Evolutionary conservation across 2,888 invertebrate genomes (phyloP).

Genomic region (Neoascia interrupta): DNA sequence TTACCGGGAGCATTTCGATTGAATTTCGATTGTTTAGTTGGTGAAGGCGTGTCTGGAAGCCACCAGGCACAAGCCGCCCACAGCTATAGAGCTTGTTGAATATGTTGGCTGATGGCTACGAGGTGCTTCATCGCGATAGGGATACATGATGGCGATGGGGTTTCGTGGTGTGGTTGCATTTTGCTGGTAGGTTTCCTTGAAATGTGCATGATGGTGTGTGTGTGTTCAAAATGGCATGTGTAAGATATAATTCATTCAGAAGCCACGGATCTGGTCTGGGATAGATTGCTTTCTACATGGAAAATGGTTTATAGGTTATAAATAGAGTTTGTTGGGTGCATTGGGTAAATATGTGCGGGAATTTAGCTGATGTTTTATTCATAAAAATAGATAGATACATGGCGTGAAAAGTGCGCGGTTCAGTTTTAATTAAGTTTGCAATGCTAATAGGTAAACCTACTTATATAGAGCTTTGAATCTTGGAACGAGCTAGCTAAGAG

Average conservation of each 20-base stretch:
- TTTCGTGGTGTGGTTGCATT: too few relatives aligned
- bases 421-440: too few relatives aligned
- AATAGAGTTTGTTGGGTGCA: constrained; percentile 15
- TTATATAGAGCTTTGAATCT: too few relatives aligned
- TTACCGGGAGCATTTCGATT: constrained; percentile 36
- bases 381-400: too few relatives aligned
- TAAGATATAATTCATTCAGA: constrained; percentile 10
- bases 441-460: too few relatives aligned
- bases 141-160: constrained; percentile 1
- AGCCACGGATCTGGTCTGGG: background rate
- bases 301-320: constrained; percentile 1
- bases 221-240: constrained; percentile 10
- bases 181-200: too few relatives aligned
- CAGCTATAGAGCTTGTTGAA: constrained; percentile 30
- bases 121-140: too few relatives aligned
- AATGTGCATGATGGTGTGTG: background rate
- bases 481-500: too few relatives aligned
- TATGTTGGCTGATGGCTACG: constrained; percentile 10
- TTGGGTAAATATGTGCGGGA: too few relatives aligned
- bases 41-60: background rate
- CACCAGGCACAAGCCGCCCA: background rate
- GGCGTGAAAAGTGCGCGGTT: too few relatives aligned
- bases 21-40: constrained; percentile 48
- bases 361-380: too few relatives aligned
- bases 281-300: constrained; percentile 9